Base-by-base conservation (phyloP, 2,797 vertebrate species). In the Pangasius mekongensis region DNA sequence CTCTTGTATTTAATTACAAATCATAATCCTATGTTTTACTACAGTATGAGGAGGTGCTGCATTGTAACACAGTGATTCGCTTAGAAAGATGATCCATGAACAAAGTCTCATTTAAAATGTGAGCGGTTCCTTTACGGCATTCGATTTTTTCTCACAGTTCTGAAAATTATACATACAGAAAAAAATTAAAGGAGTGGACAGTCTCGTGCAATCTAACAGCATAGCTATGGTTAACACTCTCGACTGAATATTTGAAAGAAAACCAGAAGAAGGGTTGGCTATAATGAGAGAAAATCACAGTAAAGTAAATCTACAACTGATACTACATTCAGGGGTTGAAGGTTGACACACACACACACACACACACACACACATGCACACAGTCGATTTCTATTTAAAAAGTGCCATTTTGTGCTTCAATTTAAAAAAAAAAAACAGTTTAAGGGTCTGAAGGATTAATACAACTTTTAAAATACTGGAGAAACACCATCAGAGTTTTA, bases 381-480 rank as follows among this genome's bases (percentile, higher is more conserved):
- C 67, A 89, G 9, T 74, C 33, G 56, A 73, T 80, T 52, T 69
- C 18, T 20, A 22, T 90, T 81, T 86, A 89, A 92, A 95, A 94
- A 94, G 94, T 95, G 93, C 94, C 76, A 67, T 89, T 85, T 90
- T 93, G 93, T 94, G 91, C 93, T 93, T 89, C 83, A 89, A 69
- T 81, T 85, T 47, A 74, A 47, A 81, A 78, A 18, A 86, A 71
- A 36, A 36, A 80, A 81, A 85, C 81, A 91, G 89, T 87, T 90
- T 52, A 27, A 49, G 74, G 27, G 80, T 88, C 80, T 64, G 20
- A 66, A 62, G 56, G 54, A 85, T 84, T 54, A 64, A 36, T 43
- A 84, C 39, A 30, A 66, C 36, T 56, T 77, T 71, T 84, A 84
- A 60, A 85, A 76, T n/a, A 39, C 66, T 80, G 76, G 47, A 87